These are phyloP conservation scores for Molorchus minor DNA, from an alignment of 2,888 invertebrate species.

Conservation along the genomic window DNA sequence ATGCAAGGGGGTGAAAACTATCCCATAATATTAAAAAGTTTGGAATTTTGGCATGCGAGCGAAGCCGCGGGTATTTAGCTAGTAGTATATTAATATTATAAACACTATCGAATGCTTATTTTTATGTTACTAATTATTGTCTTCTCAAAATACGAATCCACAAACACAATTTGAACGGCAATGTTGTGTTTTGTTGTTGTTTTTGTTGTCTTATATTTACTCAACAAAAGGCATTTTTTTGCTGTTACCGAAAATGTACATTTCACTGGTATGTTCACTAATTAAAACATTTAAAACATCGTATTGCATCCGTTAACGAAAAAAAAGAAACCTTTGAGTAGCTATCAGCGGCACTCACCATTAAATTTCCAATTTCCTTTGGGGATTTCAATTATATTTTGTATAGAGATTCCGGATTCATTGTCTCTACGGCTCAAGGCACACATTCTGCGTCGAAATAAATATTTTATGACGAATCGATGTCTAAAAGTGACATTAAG, in stretches of 20 bases:
- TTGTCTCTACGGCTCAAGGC: background rate
- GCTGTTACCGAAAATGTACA: no score
- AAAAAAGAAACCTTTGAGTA: background rate
- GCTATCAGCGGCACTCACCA: background rate
- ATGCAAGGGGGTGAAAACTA: no score
- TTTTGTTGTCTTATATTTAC: no score
- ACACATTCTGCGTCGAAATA: slow-evolving; percentile 7
- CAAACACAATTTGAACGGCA: background rate
- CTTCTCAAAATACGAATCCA: background rate
- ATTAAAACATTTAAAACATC: background rate
- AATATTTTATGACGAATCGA: slow-evolving; percentile 24
- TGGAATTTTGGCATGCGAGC: no score
- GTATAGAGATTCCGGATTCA: background rate
- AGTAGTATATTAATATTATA: no score
- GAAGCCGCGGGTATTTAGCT: no score
- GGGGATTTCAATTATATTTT: background rate
- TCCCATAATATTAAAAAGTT: no score
- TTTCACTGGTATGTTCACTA: no score
- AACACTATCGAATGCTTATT: no score
- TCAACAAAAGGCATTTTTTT: no score
- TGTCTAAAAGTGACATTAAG: slow-evolving; percentile 25
- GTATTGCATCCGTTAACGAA: no score
- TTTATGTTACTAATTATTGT: background rate
- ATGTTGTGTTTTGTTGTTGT: no score
- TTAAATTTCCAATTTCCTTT: background rate